Evolutionary conservation across 2,113 vertebrate genomes (phyloP).

Genomic region (Gambusia affinis): DNA sequence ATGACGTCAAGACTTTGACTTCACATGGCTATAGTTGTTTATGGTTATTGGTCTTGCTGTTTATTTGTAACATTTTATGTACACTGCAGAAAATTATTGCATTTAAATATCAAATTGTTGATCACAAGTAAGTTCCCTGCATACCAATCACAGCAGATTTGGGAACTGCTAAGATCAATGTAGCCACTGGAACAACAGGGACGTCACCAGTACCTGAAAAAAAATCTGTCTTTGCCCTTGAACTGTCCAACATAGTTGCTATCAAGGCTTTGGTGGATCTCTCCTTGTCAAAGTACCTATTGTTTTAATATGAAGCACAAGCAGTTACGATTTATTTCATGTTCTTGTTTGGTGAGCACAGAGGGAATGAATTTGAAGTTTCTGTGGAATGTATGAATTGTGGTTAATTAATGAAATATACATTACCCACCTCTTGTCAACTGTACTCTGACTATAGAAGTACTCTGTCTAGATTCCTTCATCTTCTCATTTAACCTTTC

Average conservation of each 20-base stretch:
- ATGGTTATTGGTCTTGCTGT: slow-evolving; percentile 39
- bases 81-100: slow-evolving; percentile 52
- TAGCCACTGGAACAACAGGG: slow-evolving; percentile 20
- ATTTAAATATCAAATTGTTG: slow-evolving; percentile 58
- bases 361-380: slow-evolving; percentile 55
- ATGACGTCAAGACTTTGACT: slow-evolving; percentile 65
- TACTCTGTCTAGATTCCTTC: neutral
- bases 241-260: slow-evolving; percentile 17
- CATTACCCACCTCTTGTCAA: slow-evolving; percentile 35
- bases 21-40: slow-evolving; percentile 51
- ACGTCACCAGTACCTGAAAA: slow-evolving; percentile 39
- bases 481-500: neutral
- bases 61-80: slow-evolving; percentile 46
- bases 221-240: slow-evolving; percentile 27
- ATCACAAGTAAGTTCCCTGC: slow-evolving; percentile 57
- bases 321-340: slow-evolving; percentile 15
- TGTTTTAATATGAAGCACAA: slow-evolving; percentile 29
- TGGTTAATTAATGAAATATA: slow-evolving; percentile 61
- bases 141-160: slow-evolving; percentile 53
- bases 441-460: neutral
- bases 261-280: neutral
- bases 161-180: slow-evolving; percentile 26
- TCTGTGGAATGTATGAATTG: slow-evolving; percentile 65
- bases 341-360: slow-evolving; percentile 5
- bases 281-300: slow-evolving; percentile 38